phyloP scores from a whole-genome alignment of 1,140 invertebrate species.

The Cydia fagiglandana region DNA sequence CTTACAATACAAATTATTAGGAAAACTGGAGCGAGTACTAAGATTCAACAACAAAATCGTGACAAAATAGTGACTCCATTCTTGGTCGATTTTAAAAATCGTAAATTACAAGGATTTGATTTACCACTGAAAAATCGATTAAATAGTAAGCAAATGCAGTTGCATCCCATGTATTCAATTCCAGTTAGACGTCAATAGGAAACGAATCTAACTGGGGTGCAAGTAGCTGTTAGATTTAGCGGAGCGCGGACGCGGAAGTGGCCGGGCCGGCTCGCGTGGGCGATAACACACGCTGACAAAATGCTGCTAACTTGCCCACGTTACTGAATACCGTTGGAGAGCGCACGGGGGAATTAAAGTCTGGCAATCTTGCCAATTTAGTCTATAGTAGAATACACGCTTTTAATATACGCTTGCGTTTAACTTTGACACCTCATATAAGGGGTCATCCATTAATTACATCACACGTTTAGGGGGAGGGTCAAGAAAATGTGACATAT shows the following conservation, averaged over 20 bases:
- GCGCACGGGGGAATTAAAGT: constrained; percentile 3
- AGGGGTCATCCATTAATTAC: no score
- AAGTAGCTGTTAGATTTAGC: constrained; percentile 46
- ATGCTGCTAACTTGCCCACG: constrained; percentile 35
- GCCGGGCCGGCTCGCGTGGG: constrained; percentile 63
- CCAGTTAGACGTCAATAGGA: constrained; percentile 34
- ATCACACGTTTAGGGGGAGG: no score
- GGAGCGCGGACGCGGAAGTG: constrained; percentile 57
- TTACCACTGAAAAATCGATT: no score
- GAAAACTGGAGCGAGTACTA: no score
- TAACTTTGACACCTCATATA: no score
- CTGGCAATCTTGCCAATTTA: neutral
- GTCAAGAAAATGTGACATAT: no score
- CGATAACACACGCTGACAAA: constrained; percentile 50
- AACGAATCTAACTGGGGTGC: constrained; percentile 20
- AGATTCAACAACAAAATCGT: no score
- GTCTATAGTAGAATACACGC: neutral
- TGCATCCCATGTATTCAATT: neutral
- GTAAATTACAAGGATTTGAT: no score
- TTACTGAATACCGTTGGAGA: neutral
- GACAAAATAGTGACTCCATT: no score
- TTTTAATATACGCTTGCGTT: neutral
- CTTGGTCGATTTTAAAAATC: no score
- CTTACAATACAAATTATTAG: no score
- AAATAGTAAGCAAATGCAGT: neutral